These are phyloP conservation scores for Drosophila oshimai DNA, from an alignment of 1,140 invertebrate species.

Conservation along the genomic window DNA sequence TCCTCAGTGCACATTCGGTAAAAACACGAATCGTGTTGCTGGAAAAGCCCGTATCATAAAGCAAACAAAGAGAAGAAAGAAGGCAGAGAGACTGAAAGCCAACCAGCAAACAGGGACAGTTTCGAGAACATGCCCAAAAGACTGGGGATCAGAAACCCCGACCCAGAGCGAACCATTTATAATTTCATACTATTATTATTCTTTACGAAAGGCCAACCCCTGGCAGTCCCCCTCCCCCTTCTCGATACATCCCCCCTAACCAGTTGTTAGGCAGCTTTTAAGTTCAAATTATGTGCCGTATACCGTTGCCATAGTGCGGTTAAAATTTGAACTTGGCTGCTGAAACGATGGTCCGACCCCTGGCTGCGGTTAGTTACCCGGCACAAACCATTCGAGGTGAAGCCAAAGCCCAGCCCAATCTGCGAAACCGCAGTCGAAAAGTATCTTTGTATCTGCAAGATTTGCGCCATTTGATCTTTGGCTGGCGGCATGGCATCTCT, in stretches of 20 bases:
- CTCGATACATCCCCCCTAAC: background rate
- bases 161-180: constrained; percentile 59
- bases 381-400: constrained; percentile 6
- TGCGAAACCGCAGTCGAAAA: constrained; percentile 59
- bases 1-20: constrained; percentile 12
- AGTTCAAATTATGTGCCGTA: constrained; percentile 70
- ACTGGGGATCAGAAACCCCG: constrained; percentile 32
- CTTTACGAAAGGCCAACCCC: constrained; percentile 51
- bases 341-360: constrained; percentile 55
- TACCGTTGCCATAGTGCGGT: constrained; percentile 58
- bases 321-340: constrained; percentile 74
- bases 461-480: constrained; percentile 75
- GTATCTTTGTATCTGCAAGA: constrained; percentile 70
- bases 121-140: constrained; percentile 18
- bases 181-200: constrained; percentile 77
- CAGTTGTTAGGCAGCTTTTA: constrained; percentile 43
- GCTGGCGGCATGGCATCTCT: constrained; percentile 66
- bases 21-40: constrained; percentile 36
- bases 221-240: background rate
- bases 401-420: constrained; percentile 21
- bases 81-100: background rate
- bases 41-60: constrained; percentile 60
- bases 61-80: constrained; percentile 51
- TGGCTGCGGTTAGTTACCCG: constrained; percentile 53
- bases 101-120: constrained; percentile 24